These are phyloP conservation scores for Poecile atricapillus DNA, from an alignment of 2,113 vertebrate genomes.

Conservation along the genomic window DNA sequence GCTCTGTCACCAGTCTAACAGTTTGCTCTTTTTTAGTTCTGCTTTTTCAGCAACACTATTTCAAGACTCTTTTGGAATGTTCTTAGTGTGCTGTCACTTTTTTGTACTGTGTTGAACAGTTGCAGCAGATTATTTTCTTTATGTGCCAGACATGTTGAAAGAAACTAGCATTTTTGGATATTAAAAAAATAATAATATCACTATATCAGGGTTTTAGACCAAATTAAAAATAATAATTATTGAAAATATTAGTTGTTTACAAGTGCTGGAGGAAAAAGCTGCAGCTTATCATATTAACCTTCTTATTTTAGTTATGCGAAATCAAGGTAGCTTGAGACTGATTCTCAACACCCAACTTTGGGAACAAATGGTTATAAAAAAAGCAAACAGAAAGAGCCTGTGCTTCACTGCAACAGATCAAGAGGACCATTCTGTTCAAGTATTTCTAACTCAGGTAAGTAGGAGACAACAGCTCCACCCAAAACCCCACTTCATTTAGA, in stretches of 20 bases:
- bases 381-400: conserved; percentile 72
- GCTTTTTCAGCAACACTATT: background rate
- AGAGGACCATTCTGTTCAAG: conserved; percentile 70
- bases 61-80: background rate
- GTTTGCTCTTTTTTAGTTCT: background rate
- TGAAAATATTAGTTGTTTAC: background rate
- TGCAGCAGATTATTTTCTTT: background rate
- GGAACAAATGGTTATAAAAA: conserved; percentile 78
- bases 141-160: background rate
- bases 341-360: conserved; percentile 84
- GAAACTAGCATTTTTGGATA: background rate
- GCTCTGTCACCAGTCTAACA: background rate
- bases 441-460: conserved; percentile 83
- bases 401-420: conserved; percentile 80
- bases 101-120: background rate
- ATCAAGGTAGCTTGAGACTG: conserved; percentile 82
- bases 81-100: background rate
- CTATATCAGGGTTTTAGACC: background rate
- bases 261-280: background rate
- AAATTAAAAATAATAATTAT: background rate
- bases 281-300: background rate
- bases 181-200: background rate
- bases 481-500: background rate
- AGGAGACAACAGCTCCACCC: background rate
- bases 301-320: conserved; percentile 79